These are phyloP conservation scores for Zoanthus sansibaricus DNA, from an alignment of 92 coral and sea anemone species.

Conservation along the genomic window DNA sequence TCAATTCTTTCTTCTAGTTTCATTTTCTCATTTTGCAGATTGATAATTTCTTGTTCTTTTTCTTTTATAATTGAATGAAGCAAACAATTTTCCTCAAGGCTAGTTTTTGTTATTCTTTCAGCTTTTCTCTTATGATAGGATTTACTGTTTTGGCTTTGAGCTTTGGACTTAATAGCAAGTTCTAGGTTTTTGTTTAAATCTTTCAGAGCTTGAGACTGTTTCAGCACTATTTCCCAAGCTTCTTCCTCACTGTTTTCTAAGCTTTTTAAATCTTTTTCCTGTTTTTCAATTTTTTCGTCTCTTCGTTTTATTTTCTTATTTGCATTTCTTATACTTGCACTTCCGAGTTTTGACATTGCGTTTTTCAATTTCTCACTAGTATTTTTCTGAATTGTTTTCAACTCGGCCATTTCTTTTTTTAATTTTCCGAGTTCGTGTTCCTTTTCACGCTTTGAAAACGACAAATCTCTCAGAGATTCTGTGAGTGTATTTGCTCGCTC, in stretches of 20 bases:
- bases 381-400: conserved; percentile 22
- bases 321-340: conserved; percentile 29
- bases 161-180: conserved; percentile 15
- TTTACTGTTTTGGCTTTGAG: conserved; percentile 18
- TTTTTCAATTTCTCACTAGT: conserved; percentile 37
- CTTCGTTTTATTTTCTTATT: conserved; percentile 25
- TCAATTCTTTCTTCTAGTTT: neutral
- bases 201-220: neutral
- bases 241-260: conserved; percentile 29
- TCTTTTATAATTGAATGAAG: conserved; percentile 32
- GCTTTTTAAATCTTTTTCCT: neutral
- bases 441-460: neutral
- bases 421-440: neutral
- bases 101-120: neutral
- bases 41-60: conserved; percentile 30
- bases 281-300: conserved; percentile 24
- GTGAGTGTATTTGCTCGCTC: neutral
- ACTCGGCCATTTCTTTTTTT: conserved; percentile 17
- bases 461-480: conserved; percentile 22
- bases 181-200: neutral
- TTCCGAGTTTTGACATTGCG: conserved; percentile 24
- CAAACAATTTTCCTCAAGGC: conserved; percentile 20
- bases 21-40: conserved; percentile 38
- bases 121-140: conserved; percentile 13
- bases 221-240: conserved; percentile 5